Evolutionary conservation across 2,797 vertebrate species (phyloP).

Genomic region (Spinus olivaceus): DNA sequence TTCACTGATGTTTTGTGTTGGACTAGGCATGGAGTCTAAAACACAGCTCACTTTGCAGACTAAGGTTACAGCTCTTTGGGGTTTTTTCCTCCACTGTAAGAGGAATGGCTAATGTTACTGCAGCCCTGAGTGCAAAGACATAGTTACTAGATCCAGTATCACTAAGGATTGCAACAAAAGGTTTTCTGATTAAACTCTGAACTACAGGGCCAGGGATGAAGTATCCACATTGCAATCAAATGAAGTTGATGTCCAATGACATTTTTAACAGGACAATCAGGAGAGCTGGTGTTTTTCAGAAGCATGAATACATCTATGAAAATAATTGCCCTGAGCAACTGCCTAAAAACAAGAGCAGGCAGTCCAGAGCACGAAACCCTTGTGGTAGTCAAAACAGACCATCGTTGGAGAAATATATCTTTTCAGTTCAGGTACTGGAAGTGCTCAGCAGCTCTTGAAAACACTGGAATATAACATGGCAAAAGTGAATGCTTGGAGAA

Average conservation of each 20-base stretch:
- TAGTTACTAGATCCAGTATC: neutral
- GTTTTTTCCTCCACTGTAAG: rapidly evolving
- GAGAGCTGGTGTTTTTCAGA: neutral
- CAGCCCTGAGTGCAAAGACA: neutral
- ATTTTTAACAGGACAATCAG: neutral
- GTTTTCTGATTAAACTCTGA: neutral
- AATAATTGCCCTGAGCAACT: neutral
- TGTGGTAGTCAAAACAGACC: neutral
- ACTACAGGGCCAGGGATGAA: neutral
- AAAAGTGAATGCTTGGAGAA: neutral
- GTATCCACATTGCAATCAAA: rapidly evolving
- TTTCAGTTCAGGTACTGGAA: neutral
- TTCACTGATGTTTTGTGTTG: rapidly evolving
- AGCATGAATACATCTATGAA: neutral
- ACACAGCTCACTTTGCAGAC: neutral
- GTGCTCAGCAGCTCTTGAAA: neutral
- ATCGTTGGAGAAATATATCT: neutral
- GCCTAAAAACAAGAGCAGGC: neutral
- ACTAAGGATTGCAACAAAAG: neutral
- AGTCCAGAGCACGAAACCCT: neutral
- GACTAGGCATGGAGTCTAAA: neutral
- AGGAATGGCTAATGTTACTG: neutral
- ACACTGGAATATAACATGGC: neutral
- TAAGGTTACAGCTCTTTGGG: neutral
- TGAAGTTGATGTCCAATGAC: neutral